Evolutionary conservation across 2,888 invertebrate species (phyloP).

Genomic region (Sarcophaga rosellei): DNA sequence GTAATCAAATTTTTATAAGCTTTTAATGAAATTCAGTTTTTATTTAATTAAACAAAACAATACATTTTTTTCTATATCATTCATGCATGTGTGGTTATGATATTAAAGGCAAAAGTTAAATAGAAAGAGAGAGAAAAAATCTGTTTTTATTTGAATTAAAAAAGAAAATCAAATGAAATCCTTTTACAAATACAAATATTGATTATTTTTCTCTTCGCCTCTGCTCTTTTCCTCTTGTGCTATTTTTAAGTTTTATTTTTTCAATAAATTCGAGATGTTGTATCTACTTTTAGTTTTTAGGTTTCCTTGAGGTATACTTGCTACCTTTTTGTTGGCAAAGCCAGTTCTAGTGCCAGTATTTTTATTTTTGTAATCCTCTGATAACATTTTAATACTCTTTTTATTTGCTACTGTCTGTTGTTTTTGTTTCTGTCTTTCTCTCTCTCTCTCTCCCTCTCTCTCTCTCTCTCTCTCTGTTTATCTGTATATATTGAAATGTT

Average conservation of each 20-base stretch:
- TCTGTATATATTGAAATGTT: neutral
- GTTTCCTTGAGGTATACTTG: neutral
- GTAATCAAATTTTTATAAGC: neutral
- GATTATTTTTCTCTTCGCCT: neutral
- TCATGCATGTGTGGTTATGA: too few relatives aligned
- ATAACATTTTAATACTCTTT: slow-evolving; percentile 6
- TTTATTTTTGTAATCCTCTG: slow-evolving; percentile 20
- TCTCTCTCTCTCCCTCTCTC: too few relatives aligned
- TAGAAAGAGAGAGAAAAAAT: too few relatives aligned
- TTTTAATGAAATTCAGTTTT: neutral
- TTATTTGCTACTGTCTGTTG: neutral
- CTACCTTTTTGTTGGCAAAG: slow-evolving; percentile 12
- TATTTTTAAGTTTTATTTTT: neutral
- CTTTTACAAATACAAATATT: neutral
- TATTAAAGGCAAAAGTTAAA: too few relatives aligned
- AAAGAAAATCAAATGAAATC: neutral
- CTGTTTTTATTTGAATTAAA: neutral
- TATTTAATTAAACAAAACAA: neutral
- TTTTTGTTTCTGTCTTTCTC: neutral
- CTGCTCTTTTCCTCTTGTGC: neutral
- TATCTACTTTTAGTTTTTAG: neutral
- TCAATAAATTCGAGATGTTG: slow-evolving; percentile 1
- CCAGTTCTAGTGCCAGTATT: neutral
- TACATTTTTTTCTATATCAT: neutral
- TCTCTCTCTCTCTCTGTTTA: too few relatives aligned